Base-by-base conservation (phyloP, 2,113 vertebrate species). In the Cricetomys ansorgei region DNA sequence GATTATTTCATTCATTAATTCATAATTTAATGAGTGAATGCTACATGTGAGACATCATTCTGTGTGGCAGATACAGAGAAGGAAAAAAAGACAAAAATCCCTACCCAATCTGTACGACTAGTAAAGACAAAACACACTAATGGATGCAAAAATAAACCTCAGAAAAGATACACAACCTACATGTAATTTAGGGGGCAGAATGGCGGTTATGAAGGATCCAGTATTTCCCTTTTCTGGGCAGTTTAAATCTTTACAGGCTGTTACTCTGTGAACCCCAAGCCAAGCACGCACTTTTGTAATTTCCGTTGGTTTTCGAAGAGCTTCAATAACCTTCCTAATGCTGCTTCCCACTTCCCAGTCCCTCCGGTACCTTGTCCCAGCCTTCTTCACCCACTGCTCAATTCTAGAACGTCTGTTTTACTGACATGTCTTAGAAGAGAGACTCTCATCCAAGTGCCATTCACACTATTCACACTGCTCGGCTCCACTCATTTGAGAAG, bases 181-280 rank as follows among this genome's bases (percentile, higher is more conserved):
- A 50, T 40, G 31, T 50, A 67, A 65, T 67, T 65, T 27, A 48
- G 59, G 19, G 48, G n/a, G 17, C 11, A 92, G 73, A 50, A 53
- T 75, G 43, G 48, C 34, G 9, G n/a, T 25, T 31, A 2, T 48
- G 37, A 91, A 11, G 76, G 23, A 87, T 34, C 72, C 57, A 62
- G 27, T 62, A 86, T 93, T 95, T 91, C 21, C n/a, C 77, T 0
- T 89, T 77, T 96, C 37, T 89, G 48, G 45, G 73, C 65, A 76
- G 17, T 59, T 92, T 69, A 65, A 81, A 16, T 55, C 55, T 95
- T 77, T 77, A 83, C 50, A 73, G 34, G 40, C 9, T 43, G 6
- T 88, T 57, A 10, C 34, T 73, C 43, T 40, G 69, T 88, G 31
- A 88, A 21, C 53, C n/a, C n/a, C 10, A 88, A 87, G 4, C 7